These are phyloP conservation scores for Archips xylosteana DNA, from an alignment of 2,888 invertebrate genomes.

Conservation along the genomic window DNA sequence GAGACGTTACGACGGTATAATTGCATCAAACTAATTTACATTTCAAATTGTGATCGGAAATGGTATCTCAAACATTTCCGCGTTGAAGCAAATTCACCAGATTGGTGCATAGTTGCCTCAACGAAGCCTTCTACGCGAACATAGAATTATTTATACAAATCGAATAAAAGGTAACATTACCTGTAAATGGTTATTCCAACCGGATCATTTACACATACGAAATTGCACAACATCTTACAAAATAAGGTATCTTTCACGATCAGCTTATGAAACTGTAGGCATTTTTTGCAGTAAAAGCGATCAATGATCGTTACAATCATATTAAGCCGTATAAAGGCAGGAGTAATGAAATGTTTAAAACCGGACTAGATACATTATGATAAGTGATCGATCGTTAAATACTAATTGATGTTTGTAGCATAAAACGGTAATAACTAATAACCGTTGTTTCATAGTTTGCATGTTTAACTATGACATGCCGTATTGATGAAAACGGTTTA, in stretches of 20 bases:
- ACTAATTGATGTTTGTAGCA: not conserved
- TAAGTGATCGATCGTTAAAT: not conserved
- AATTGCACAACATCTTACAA: slow-evolving; percentile 37
- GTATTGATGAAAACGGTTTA: slow-evolving; percentile 37
- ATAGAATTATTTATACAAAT: slow-evolving; percentile 12
- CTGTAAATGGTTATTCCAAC: slow-evolving; percentile 36
- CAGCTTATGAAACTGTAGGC: slow-evolving; percentile 31
- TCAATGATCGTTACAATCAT: slow-evolving; percentile 15
- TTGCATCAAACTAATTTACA: slow-evolving; percentile 13
- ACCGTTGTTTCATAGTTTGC: slow-evolving; percentile 30
- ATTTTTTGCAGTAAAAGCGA: slow-evolving; percentile 16
- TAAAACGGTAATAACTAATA: slow-evolving; percentile 13
- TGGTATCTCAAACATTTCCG: slow-evolving; percentile 10
- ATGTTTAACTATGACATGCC: slow-evolving; percentile 37
- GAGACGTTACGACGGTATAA: slow-evolving; percentile 10
- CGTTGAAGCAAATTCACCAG: not conserved
- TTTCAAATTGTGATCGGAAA: slow-evolving; percentile 14
- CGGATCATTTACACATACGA: slow-evolving; percentile 41
- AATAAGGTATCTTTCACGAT: slow-evolving; percentile 38
- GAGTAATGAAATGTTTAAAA: slow-evolving; percentile 21
- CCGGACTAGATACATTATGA: slow-evolving; percentile 20
- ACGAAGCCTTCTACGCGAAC: slow-evolving; percentile 1
- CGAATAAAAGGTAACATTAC: slow-evolving; percentile 32
- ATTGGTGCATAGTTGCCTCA: not conserved
- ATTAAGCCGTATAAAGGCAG: slow-evolving; percentile 8